phyloP scores from a whole-genome alignment of 2,113 vertebrate species.

The Arenaria interpres region DNA sequence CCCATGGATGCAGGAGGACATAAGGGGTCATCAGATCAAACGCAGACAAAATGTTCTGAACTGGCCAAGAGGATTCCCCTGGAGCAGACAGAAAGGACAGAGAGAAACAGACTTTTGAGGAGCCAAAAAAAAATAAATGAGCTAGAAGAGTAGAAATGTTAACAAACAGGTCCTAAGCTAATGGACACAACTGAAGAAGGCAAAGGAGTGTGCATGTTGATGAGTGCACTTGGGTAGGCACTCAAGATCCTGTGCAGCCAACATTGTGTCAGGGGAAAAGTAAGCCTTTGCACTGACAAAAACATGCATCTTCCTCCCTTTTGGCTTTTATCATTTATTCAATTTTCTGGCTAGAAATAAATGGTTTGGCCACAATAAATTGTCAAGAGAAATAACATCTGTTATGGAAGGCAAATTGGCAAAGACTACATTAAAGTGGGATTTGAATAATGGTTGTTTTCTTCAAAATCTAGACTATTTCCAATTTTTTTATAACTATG shows the following conservation, averaged over 20 bases:
- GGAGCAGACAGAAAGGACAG: slow-evolving; percentile 27
- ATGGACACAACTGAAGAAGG: neutral
- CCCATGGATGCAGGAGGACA: neutral
- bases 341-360: neutral
- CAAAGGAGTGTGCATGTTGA: neutral
- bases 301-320: neutral
- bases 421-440: neutral
- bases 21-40: slow-evolving; percentile 37
- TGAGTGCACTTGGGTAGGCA: neutral
- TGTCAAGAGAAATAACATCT: slow-evolving; percentile 52
- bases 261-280: neutral
- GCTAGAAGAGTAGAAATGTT: neutral
- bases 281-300: neutral
- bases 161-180: slow-evolving; percentile 16
- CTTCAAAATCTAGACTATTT: slow-evolving; percentile 14
- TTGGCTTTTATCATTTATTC: slow-evolving; percentile 23
- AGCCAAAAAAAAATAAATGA: neutral
- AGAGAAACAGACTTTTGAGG: slow-evolving; percentile 14
- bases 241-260: neutral
- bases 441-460: slow-evolving; percentile 34
- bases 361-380: slow-evolving; percentile 31
- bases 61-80: neutral
- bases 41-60: neutral
- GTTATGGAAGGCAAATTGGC: slow-evolving; percentile 55
- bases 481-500: slow-evolving; percentile 3